These are phyloP conservation scores for Caenorhabditis virilis DNA, from an alignment of 2,888 invertebrate species.

Conservation along the genomic window DNA sequence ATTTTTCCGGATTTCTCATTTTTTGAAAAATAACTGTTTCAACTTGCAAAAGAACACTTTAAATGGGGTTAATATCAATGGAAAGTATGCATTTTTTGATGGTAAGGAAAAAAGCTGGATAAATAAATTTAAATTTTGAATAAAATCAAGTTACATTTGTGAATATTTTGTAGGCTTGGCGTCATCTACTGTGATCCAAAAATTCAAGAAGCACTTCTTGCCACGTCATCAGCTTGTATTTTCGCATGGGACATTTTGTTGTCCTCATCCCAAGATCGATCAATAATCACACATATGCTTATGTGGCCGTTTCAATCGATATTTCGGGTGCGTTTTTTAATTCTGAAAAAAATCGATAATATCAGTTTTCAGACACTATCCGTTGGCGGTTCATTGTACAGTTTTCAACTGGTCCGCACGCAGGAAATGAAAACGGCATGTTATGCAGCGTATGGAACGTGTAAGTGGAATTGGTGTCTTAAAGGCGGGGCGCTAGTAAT, in stretches of 20 bases:
- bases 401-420: slow-evolving; percentile 27
- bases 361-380: slow-evolving; percentile 32
- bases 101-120: not conserved
- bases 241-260: slow-evolving; percentile 61
- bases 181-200: slow-evolving; percentile 50
- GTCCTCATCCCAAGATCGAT: slow-evolving; percentile 53
- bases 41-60: not conserved
- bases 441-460: slow-evolving; percentile 47
- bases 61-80: no score
- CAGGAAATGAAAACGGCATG: slow-evolving; percentile 40
- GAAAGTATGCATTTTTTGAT: no score
- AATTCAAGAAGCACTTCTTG: slow-evolving; percentile 42
- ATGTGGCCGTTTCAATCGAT: slow-evolving; percentile 60
- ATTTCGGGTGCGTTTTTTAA: slow-evolving; percentile 39
- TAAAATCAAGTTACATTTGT: not conserved
- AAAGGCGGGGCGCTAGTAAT: no score
- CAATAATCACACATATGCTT: slow-evolving; percentile 54
- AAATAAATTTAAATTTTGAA: not conserved
- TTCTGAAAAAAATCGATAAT: not conserved
- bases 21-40: not conserved
- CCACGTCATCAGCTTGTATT: slow-evolving; percentile 45
- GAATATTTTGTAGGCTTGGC: slow-evolving; percentile 34
- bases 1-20: no score
- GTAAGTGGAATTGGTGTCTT: no score
- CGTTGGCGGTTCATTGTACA: slow-evolving; percentile 41